Evolutionary conservation across 2,888 invertebrate genomes (phyloP).

Genomic region (Conomelus anceps): DNA sequence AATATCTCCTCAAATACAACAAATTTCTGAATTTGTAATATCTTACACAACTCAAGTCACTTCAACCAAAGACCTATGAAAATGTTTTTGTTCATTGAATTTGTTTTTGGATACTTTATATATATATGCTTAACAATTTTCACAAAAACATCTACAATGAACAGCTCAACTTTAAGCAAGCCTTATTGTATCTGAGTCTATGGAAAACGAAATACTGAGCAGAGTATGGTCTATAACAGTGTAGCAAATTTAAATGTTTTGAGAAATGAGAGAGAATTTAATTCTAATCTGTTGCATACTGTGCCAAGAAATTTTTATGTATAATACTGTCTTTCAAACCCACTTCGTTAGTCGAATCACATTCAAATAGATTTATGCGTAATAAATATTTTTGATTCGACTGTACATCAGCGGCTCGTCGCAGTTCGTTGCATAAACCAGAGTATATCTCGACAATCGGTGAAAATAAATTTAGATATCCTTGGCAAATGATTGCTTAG

Average conservation of each 20-base stretch:
- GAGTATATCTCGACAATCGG: not conserved
- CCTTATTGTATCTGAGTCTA: too few relatives aligned
- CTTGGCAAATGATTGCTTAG: not conserved
- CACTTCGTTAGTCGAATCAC: not conserved
- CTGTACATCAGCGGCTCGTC: not conserved
- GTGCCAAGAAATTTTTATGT: not conserved
- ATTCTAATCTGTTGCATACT: not conserved
- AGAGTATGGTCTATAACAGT: too few relatives aligned
- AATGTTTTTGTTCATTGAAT: too few relatives aligned
- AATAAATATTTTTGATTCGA: not conserved
- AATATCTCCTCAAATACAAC: too few relatives aligned
- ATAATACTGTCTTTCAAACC: not conserved
- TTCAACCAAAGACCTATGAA: too few relatives aligned
- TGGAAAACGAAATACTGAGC: too few relatives aligned
- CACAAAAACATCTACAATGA: too few relatives aligned
- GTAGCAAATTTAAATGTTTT: not conserved
- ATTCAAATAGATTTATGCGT: not conserved
- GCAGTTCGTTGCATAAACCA: not conserved
- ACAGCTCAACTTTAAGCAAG: too few relatives aligned
- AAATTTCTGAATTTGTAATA: too few relatives aligned
- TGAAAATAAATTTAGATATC: not conserved
- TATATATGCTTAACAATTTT: too few relatives aligned
- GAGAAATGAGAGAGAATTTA: not conserved
- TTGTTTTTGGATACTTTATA: too few relatives aligned
- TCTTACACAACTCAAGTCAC: too few relatives aligned